phyloP scores from a whole-genome alignment of 2,888 invertebrate genomes.

The Pharmacophagus antenor region DNA sequence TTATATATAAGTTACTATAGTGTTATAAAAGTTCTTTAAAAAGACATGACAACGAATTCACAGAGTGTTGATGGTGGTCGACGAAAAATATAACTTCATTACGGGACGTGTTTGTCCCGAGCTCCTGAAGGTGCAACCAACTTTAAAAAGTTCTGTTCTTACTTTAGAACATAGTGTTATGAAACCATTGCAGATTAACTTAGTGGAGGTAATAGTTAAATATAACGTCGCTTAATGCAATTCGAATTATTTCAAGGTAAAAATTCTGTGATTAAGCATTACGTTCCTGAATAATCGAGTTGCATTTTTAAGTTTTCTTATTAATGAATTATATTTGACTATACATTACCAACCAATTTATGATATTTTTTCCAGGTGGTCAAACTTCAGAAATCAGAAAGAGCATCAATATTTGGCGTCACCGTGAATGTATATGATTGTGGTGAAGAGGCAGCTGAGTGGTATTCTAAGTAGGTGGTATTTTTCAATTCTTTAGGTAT shows the following conservation, averaged over 20 bases:
- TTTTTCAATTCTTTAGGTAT: not conserved
- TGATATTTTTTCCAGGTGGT: slow-evolving; percentile 45
- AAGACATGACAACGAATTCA: slow-evolving; percentile 12
- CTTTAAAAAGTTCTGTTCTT: slow-evolving; percentile 72
- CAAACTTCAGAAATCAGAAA: slow-evolving; percentile 50
- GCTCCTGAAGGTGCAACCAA: slow-evolving; percentile 76
- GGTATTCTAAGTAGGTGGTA: slow-evolving; percentile 82
- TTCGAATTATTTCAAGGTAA: too few relatives aligned
- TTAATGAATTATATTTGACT: not conserved
- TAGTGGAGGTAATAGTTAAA: slow-evolving; percentile 62
- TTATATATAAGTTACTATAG: too few relatives aligned
- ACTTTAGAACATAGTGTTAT: slow-evolving; percentile 78
- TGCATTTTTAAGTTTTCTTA: too few relatives aligned
- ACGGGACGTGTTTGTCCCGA: slow-evolving; percentile 80
- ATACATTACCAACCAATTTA: not conserved
- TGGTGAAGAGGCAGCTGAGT: slow-evolving; percentile 85
- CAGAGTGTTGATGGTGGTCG: slow-evolving; percentile 81
- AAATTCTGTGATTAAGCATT: too few relatives aligned
- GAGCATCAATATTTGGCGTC: slow-evolving; percentile 80
- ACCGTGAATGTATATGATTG: slow-evolving; percentile 85
- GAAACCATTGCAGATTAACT: slow-evolving; percentile 78
- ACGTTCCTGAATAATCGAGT: too few relatives aligned
- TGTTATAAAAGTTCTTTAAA: not conserved
- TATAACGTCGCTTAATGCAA: not conserved
- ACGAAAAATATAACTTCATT: slow-evolving; percentile 78